A percentile compares a stretch with the other conserved stretches of the same genome.
Evolutionary conservation across 2,797 vertebrate genomes (phyloP).

Genomic region (Protonibea diacanthus): DNA sequence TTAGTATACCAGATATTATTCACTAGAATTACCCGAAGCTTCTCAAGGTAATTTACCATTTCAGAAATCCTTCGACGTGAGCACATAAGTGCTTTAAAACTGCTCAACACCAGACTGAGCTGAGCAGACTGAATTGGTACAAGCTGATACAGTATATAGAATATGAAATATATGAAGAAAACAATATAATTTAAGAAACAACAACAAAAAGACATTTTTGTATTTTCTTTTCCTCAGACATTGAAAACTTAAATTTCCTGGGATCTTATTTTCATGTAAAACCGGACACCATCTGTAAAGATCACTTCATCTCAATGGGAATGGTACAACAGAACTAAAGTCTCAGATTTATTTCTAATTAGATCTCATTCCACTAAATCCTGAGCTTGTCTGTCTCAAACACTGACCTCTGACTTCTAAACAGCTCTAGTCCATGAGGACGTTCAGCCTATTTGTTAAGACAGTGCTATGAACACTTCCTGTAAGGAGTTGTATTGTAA

Average conservation of each 20-base stretch:
- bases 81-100: slow-evolving; percentile 22
- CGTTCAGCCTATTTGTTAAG: not conserved
- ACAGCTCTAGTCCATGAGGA: not conserved
- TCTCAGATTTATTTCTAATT: slow-evolving; percentile 33
- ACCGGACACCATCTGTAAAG: not conserved
- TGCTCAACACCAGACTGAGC: not conserved
- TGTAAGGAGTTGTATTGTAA: too few relatives aligned
- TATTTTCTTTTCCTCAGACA: not conserved
- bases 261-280: not conserved
- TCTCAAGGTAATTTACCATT: slow-evolving; percentile 4
- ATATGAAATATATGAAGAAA: not conserved
- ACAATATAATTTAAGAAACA: not conserved
- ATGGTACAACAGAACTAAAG: not conserved
- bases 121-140: not conserved
- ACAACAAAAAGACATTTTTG: not conserved
- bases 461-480: not conserved
- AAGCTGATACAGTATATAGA: not conserved
- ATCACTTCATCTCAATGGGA: not conserved
- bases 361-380: slow-evolving; percentile 42
- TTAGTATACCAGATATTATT: not conserved
- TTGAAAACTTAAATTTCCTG: not conserved
- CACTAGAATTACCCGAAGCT: slow-evolving; percentile 12
- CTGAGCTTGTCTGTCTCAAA: slow-evolving; percentile 47
- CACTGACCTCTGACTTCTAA: slow-evolving; percentile 42
- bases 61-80: slow-evolving; percentile 1